Conservation (phyloP, 2,888 invertebrate species). For the Sipunculus nudus region DNA sequence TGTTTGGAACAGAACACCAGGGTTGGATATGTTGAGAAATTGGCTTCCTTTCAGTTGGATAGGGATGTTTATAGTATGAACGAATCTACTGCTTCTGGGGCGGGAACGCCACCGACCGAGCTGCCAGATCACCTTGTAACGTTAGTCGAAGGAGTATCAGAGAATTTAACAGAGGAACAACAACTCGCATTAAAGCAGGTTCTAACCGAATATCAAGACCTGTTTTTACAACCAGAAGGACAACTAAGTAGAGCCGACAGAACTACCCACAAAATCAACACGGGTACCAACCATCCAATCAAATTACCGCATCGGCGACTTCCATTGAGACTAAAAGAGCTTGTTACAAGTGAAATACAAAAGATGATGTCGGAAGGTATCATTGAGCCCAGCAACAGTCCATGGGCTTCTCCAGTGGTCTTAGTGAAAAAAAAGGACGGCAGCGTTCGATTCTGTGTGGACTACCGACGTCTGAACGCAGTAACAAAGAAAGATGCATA, state of each 20-base stretch:
- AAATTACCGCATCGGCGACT: constrained; percentile 9
- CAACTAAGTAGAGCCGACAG: too few relatives aligned
- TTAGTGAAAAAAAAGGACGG: neutral
- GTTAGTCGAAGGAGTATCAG: too few relatives aligned
- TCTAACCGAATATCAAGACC: too few relatives aligned
- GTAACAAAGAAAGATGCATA: neutral
- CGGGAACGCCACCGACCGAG: too few relatives aligned
- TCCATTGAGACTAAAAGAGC: neutral
- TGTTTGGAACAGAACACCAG: too few relatives aligned
- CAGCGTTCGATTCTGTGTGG: neutral
- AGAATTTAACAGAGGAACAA: too few relatives aligned
- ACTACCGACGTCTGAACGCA: neutral
- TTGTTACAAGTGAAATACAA: neutral
- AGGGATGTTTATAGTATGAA: too few relatives aligned
- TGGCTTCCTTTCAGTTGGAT: too few relatives aligned
- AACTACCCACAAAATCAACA: constrained; percentile 9
- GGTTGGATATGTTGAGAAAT: too few relatives aligned
- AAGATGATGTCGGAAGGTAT: neutral
- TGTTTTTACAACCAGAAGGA: neutral
- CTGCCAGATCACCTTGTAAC: too few relatives aligned
- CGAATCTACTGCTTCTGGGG: too few relatives aligned
- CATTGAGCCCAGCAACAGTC: neutral
- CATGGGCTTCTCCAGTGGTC: neutral
- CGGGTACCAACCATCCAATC: constrained; percentile 1
- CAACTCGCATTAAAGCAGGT: too few relatives aligned